Evolutionary conservation across 2,888 invertebrate species (phyloP).

Genomic region (Calliphora vomitoria): DNA sequence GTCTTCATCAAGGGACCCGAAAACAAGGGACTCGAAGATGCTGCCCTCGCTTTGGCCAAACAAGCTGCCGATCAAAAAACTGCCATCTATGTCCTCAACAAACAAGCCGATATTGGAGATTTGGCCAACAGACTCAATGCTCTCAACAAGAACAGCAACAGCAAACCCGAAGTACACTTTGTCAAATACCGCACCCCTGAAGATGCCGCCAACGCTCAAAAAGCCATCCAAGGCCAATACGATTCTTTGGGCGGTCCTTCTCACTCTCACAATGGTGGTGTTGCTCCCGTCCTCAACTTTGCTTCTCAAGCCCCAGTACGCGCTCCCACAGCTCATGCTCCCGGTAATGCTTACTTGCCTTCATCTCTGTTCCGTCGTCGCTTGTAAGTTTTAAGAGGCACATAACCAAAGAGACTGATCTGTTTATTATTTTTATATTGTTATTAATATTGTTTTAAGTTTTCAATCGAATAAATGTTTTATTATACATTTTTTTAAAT

Average conservation of each 20-base stretch:
- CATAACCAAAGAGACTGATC: slow-evolving; percentile 1
- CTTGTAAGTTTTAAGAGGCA: not conserved
- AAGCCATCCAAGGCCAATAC: slow-evolving; percentile 81
- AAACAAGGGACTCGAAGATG: slow-evolving; percentile 80
- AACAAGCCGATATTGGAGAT: slow-evolving; percentile 78
- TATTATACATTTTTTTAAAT: not conserved
- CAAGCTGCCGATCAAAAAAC: slow-evolving; percentile 81
- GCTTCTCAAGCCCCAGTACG: slow-evolving; percentile 78
- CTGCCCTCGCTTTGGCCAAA: slow-evolving; percentile 80
- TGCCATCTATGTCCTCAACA: slow-evolving; percentile 79
- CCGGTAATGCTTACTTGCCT: slow-evolving; percentile 62
- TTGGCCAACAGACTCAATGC: slow-evolving; percentile 79
- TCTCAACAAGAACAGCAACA: slow-evolving; percentile 38
- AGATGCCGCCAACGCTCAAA: slow-evolving; percentile 82
- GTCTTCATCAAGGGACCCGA: slow-evolving; percentile 79
- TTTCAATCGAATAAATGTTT: not conserved
- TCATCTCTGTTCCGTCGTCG: slow-evolving; percentile 56
- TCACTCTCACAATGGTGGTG: slow-evolving; percentile 79
- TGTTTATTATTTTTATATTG: slow-evolving; percentile 14
- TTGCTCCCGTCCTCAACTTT: slow-evolving; percentile 81
- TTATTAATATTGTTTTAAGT: slow-evolving; percentile 1
- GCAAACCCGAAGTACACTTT: slow-evolving; percentile 81
- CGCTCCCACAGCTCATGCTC: slow-evolving; percentile 51
- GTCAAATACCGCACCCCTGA: slow-evolving; percentile 82
- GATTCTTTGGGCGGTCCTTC: slow-evolving; percentile 78